These are phyloP conservation scores for Hermetia illucens DNA, from an alignment of 1,140 invertebrate species.

Conservation along the genomic window DNA sequence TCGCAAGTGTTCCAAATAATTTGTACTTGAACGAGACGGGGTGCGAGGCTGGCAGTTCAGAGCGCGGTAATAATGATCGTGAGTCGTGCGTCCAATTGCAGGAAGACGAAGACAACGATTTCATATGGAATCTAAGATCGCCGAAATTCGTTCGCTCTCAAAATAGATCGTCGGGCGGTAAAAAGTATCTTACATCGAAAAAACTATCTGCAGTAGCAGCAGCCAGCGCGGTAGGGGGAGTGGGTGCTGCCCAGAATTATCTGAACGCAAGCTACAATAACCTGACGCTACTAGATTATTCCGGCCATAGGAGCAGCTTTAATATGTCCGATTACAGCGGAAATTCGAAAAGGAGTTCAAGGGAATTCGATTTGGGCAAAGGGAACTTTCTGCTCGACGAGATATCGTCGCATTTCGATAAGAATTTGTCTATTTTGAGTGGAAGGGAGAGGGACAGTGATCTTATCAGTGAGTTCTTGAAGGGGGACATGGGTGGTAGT, in stretches of 20 bases:
- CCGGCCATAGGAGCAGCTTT: slow-evolving; percentile 5
- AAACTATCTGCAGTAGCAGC: no score
- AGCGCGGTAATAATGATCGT: background rate
- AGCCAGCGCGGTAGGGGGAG: background rate
- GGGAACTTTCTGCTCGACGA: slow-evolving; percentile 28
- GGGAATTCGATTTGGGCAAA: slow-evolving; percentile 6
- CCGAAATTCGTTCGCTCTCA: no score
- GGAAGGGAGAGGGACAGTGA: slow-evolving; percentile 13
- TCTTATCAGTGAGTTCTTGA: slow-evolving; percentile 5
- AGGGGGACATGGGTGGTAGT: background rate
- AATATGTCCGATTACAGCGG: background rate
- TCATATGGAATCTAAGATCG: background rate
- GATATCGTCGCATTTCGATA: slow-evolving; percentile 34
- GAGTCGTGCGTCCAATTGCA: background rate
- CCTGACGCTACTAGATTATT: slow-evolving; percentile 21
- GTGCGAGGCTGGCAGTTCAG: no score
- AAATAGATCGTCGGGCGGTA: no score
- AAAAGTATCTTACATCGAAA: no score
- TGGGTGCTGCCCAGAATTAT: slow-evolving; percentile 9
- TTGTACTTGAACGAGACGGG: slow-evolving; percentile 32
- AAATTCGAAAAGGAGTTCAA: background rate
- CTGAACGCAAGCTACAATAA: slow-evolving; percentile 28
- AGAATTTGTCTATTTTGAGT: slow-evolving; percentile 36
- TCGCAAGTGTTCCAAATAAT: slow-evolving; percentile 38
- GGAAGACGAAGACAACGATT: background rate